Percentiles rank a stretch among this genome's conserved stretches.
Evolutionary conservation across 2,888 invertebrate species (phyloP).

Genomic region (Lycaena phlaeas): DNA sequence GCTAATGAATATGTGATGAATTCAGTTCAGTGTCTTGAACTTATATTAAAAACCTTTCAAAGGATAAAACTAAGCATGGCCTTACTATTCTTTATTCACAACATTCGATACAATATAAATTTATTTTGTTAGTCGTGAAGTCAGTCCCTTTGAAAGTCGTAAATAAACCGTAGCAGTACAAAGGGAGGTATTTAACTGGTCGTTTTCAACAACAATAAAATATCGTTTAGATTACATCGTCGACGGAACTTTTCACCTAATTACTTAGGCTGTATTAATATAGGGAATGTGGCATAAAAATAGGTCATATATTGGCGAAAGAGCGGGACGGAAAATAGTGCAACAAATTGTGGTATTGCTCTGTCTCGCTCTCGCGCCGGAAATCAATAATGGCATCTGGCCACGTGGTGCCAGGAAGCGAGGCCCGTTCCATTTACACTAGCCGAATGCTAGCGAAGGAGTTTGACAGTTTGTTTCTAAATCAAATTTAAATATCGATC

Average conservation of each 20-base stretch:
- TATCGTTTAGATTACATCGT: slow-evolving; percentile 37
- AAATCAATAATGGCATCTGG: slow-evolving; percentile 70
- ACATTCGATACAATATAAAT: no score
- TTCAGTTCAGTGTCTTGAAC: no score
- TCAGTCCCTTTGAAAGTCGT: background rate
- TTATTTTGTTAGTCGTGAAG: no score
- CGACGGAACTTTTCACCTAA: slow-evolving; percentile 59
- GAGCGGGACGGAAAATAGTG: slow-evolving; percentile 63
- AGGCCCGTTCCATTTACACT: slow-evolving; percentile 58
- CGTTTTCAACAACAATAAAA: slow-evolving; percentile 22
- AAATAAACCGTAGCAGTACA: slow-evolving; percentile 4
- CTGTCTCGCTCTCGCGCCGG: slow-evolving; percentile 59
- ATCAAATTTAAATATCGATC: slow-evolving; percentile 29
- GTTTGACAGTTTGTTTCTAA: slow-evolving; percentile 34
- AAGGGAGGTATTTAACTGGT: slow-evolving; percentile 3
- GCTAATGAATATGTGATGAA: no score
- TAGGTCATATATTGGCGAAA: slow-evolving; percentile 71
- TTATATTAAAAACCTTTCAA: no score
- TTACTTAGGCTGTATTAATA: slow-evolving; percentile 69
- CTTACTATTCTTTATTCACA: no score
- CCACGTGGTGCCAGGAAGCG: slow-evolving; percentile 66
- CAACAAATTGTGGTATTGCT: slow-evolving; percentile 66
- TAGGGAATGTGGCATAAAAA: slow-evolving; percentile 69
- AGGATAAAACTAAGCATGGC: no score
- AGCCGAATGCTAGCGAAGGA: slow-evolving; percentile 40